phyloP scores from a whole-genome alignment of 2,113 vertebrate species.

The Grallaria varia region DNA sequence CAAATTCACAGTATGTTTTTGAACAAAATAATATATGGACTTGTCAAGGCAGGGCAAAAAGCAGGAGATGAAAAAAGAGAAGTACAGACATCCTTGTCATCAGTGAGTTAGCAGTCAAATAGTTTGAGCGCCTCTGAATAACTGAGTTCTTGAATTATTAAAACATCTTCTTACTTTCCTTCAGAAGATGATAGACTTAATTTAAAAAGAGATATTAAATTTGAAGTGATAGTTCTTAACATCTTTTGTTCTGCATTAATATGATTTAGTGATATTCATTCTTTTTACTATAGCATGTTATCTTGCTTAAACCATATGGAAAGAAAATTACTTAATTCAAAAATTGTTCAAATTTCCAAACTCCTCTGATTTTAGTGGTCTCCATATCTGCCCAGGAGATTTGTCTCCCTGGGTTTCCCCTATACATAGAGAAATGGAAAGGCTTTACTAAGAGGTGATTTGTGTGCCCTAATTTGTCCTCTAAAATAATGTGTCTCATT shows the following conservation, averaged over 20 bases:
- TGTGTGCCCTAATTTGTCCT: background rate
- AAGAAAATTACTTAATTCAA: background rate
- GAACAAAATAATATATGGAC: background rate
- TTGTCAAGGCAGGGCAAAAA: background rate
- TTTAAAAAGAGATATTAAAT: slow-evolving; percentile 10
- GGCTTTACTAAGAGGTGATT: background rate
- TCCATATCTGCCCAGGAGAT: background rate
- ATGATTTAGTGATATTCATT: background rate
- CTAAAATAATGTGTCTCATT: background rate
- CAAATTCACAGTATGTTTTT: background rate
- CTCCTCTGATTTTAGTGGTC: background rate
- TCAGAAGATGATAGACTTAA: background rate
- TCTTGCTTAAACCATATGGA: background rate
- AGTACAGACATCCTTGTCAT: background rate
- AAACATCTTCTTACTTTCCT: background rate
- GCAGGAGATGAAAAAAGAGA: background rate
- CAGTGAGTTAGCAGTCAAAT: background rate
- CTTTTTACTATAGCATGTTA: background rate
- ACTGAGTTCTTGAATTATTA: slow-evolving; percentile 37
- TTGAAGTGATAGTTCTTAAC: background rate
- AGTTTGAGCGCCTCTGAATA: background rate
- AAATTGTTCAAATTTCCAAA: background rate
- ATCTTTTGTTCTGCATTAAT: background rate
- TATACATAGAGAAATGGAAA: background rate
- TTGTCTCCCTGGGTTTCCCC: background rate